phyloP scores from a whole-genome alignment of 2,113 vertebrate genomes.

The Tangachromis dhanisi region DNA sequence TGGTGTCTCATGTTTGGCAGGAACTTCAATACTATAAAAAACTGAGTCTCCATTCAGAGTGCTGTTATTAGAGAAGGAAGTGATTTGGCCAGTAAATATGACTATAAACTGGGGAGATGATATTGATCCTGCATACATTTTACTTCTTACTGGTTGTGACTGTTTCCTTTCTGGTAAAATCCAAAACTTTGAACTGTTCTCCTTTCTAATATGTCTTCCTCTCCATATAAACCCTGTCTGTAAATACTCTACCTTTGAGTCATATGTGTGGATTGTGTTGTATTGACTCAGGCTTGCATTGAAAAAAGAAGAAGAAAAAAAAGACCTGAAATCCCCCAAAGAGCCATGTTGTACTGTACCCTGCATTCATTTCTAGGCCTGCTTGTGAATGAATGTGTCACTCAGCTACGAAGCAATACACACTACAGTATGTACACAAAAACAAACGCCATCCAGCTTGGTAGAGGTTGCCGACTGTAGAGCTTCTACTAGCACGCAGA shows the following conservation, averaged over 20 bases:
- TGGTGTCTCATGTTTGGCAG: background rate
- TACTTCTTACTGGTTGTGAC: conserved; percentile 49
- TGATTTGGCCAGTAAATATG: background rate
- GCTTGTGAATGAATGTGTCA: conserved; percentile 73
- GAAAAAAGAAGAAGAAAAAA: background rate
- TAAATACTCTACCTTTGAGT: conserved; percentile 65
- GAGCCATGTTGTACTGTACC: conserved; percentile 54
- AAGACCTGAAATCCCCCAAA: conserved; percentile 30
- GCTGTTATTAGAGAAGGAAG: background rate
- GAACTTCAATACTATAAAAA: background rate
- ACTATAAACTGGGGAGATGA: background rate
- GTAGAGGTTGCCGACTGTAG: conserved; percentile 41
- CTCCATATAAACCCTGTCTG: conserved; percentile 53
- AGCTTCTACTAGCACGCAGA: conserved; percentile 35
- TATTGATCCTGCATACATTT: conserved; percentile 17
- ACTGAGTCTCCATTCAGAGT: background rate
- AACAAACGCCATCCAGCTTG: conserved; percentile 29
- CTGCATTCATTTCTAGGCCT: conserved; percentile 62
- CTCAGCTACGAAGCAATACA: conserved; percentile 68
- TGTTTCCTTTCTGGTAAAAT: conserved; percentile 49
- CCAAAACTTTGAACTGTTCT: conserved; percentile 32
- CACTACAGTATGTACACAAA: conserved; percentile 30
- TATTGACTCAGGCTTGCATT: conserved; percentile 67
- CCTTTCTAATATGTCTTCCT: conserved; percentile 66
- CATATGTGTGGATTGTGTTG: conserved; percentile 66